Conservation (phyloP, 2,113 vertebrate species). For the Phalacrocorax pelagicus region DNA sequence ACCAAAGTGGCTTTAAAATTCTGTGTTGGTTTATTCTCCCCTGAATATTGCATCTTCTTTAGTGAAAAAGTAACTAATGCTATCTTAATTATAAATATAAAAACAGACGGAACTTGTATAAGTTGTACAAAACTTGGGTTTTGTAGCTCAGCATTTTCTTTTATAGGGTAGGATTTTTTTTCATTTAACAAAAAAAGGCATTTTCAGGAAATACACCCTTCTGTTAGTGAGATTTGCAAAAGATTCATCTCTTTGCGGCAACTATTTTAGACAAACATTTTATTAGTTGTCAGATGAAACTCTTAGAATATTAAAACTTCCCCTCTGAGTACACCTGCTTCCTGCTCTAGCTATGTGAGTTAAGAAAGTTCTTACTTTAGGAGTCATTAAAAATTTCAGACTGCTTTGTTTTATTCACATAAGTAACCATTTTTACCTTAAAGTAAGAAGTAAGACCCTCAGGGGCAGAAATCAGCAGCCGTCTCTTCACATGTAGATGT, state of each 20-base stretch:
- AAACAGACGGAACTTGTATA: accelerated
- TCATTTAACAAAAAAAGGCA: neutral
- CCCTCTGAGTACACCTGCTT: neutral
- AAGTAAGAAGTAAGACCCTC: neutral
- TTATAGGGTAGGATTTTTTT: neutral
- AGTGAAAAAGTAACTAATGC: neutral
- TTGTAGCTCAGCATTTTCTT: neutral
- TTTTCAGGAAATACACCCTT: neutral
- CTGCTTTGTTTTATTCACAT: neutral
- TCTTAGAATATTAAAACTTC: neutral
- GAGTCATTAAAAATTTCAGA: neutral
- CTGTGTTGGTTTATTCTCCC: neutral
- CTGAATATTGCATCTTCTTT: neutral
- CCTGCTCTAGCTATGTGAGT: neutral
- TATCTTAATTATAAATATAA: neutral
- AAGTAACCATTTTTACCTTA: neutral
- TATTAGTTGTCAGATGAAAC: neutral
- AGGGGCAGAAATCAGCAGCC: neutral
- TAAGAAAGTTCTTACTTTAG: neutral
- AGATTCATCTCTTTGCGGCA: neutral
- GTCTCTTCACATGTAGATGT: neutral
- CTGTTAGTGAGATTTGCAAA: neutral
- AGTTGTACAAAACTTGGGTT: neutral
- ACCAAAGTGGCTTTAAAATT: neutral
- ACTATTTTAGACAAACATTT: neutral